Evolutionary conservation across 1,140 invertebrate genomes (phyloP).

Genomic region (Panagrolaimus sp.): DNA sequence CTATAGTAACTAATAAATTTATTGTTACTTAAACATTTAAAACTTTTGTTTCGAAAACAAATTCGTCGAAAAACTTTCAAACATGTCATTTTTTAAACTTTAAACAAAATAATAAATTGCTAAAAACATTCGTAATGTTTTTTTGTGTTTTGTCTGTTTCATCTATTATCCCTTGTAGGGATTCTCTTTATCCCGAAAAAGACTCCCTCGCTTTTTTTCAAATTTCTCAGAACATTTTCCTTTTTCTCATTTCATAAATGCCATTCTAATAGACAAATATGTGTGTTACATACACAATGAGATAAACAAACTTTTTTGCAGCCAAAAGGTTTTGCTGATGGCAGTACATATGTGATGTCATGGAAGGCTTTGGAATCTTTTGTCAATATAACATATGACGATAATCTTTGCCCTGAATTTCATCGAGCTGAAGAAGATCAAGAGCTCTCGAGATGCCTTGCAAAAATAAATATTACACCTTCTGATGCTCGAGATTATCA

Average conservation of each 20-base stretch:
- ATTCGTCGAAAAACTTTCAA: not conserved
- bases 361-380: conserved; percentile 26
- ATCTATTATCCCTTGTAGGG: not conserved
- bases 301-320: conserved; percentile 16
- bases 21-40: too few relatives aligned
- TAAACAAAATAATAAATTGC: too few relatives aligned
- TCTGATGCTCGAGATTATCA: conserved; percentile 1
- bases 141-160: not conserved
- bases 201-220: not conserved
- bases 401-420: conserved; percentile 25
- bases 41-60: too few relatives aligned
- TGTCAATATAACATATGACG: conserved; percentile 23
- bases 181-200: not conserved
- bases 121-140: too few relatives aligned
- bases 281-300: too few relatives aligned
- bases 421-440: conserved; percentile 38
- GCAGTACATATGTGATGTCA: conserved; percentile 28
- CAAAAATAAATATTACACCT: not conserved
- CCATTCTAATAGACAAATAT: too few relatives aligned
- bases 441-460: conserved; percentile 10
- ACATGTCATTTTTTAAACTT: too few relatives aligned
- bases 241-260: not conserved
- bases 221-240: not conserved
- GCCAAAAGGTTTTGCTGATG: conserved; percentile 30
- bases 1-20: too few relatives aligned